A percentile compares a stretch with the other conserved stretches of the same genome.
These are phyloP conservation scores for Lynx canadensis DNA, from an alignment of 2,113 vertebrate species.

Conservation along the genomic window DNA sequence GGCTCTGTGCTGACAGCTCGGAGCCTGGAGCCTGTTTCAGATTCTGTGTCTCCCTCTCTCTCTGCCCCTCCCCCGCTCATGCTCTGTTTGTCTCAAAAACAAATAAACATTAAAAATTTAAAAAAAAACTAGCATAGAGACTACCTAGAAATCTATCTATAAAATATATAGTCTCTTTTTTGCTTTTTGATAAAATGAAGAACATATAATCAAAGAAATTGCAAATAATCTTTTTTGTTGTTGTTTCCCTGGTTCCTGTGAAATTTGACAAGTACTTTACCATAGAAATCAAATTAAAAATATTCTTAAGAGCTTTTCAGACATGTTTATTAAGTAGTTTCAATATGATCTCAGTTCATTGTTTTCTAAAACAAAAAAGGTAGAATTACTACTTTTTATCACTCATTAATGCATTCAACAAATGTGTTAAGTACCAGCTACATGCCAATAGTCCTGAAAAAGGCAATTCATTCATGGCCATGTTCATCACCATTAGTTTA, in stretches of 20 bases:
- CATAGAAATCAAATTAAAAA: background rate
- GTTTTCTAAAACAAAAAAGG: background rate
- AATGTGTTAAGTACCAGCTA: background rate
- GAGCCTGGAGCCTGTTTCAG: no score
- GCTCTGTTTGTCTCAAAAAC: no score
- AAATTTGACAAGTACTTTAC: background rate
- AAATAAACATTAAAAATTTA: no score
- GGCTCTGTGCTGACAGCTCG: no score
- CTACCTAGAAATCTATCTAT: background rate
- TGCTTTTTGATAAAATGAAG: background rate
- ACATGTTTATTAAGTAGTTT: background rate
- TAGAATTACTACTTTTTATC: background rate
- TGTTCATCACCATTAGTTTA: background rate
- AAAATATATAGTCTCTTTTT: background rate
- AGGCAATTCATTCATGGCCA: background rate
- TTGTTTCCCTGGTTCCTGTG: background rate
- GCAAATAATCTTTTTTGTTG: background rate
- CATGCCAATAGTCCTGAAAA: background rate
- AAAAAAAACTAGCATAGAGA: background rate
- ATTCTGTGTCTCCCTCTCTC: no score
- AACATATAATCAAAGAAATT: background rate
- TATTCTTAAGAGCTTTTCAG: background rate
- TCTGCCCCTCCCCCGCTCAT: no score
- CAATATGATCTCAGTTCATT: background rate
- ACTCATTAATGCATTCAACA: background rate